phyloP scores from a whole-genome alignment of 2,113 vertebrate species.

The Paracanthobrama guichenoti region DNA sequence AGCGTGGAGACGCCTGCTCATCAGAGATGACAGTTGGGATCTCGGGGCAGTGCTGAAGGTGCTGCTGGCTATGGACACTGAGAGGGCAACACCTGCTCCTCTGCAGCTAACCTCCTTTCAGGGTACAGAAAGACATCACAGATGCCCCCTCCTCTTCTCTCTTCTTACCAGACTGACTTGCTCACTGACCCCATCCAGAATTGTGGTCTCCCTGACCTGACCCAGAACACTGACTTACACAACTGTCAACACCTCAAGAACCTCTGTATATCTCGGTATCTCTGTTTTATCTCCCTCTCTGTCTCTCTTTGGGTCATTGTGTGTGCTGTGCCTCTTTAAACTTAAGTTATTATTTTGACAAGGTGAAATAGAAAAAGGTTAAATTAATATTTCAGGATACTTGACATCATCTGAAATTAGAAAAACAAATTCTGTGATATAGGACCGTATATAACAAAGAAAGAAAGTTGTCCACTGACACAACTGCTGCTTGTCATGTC shows the following conservation, averaged over 20 bases:
- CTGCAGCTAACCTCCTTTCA: constrained; percentile 60
- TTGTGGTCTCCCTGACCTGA: constrained; percentile 58
- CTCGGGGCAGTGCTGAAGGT: constrained; percentile 61
- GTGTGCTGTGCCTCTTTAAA: not conserved
- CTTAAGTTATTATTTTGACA: not conserved
- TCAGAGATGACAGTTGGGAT: constrained; percentile 70
- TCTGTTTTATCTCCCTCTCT: not conserved
- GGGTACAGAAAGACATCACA: constrained; percentile 59
- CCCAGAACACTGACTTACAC: constrained; percentile 51
- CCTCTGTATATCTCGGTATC: not conserved
- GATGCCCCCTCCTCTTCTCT: constrained; percentile 16
- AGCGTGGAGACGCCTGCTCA: constrained; percentile 59
- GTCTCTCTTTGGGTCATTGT: not conserved
- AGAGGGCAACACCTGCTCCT: constrained; percentile 77
- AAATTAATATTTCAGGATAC: not conserved
- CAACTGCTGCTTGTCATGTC: too few species aligned
- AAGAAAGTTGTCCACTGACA: too few species aligned
- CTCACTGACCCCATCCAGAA: constrained; percentile 31
- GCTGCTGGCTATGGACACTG: constrained; percentile 65
- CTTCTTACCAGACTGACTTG: constrained; percentile 19
- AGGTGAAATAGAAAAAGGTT: not conserved
- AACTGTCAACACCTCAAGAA: constrained; percentile 35
- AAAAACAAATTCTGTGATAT: not conserved
- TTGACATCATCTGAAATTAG: not conserved
- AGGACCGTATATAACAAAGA: too few species aligned